Base-by-base conservation (phyloP, 2,888 invertebrate species). In the Nephrocerus scutellatus region DNA sequence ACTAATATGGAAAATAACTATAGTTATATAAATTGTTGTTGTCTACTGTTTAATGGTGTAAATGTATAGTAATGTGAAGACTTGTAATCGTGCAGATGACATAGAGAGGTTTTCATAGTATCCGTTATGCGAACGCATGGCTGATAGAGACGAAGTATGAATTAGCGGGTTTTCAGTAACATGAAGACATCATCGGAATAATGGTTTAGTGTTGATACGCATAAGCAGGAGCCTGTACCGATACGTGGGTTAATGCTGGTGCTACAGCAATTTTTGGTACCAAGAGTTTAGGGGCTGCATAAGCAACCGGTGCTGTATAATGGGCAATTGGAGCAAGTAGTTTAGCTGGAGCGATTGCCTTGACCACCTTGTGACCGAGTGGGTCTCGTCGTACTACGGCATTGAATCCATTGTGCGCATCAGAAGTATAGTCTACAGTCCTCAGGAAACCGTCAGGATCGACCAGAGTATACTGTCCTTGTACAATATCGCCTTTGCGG, bases 371-470 rank as follows among this genome's bases (percentile, higher is more conserved):
- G 0, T 66, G 66, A 4, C 61, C 66, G 15, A 66, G 58, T 1
- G 72, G 72, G 50, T 74, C 74, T 43, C 70, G 73, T 46, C 69
- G 70, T 5, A 74, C 74, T 22, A 74, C 66, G 18, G 74, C 74
- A 54, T 74, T 74, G 63, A 74, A 74, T 34, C 74, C 74, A 44
- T 70, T 72, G 49, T 71, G 70, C 18, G 69, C 65, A 57, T 74
- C 74, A 29, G 74, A 72, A 30, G 71, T 70, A 55, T 75, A 75
- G 46, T 74, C 72, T 25, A 75, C 74, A 30, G 67, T 71, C 43
- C 74, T 67, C 46, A 69, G 66, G 46, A 64, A 70, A 21, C 74
- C 74, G 59, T 74, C 74, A 44, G 74, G 57, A 53, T 74, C 74
- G 45, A 74, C 58, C 29, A 74, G 57, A 7, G 71, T 68, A 55